Evolutionary conservation across 2,113 vertebrate genomes (phyloP).

Genomic region (Solea senegalensis): DNA sequence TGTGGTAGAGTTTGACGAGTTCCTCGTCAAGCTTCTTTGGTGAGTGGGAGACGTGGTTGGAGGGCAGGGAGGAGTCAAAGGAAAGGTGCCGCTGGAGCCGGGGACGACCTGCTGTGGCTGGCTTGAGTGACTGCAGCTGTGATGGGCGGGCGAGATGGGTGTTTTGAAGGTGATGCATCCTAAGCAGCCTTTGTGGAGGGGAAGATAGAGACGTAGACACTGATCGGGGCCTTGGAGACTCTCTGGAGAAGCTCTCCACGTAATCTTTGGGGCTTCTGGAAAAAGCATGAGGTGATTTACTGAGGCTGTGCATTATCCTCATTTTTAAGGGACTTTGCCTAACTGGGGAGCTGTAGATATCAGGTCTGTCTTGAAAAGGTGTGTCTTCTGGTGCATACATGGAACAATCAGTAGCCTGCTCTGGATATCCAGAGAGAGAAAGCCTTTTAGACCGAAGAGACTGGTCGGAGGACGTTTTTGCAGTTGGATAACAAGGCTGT

Average conservation of each 20-base stretch:
- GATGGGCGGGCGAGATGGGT: not conserved
- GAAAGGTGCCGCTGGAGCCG: constrained; percentile 35
- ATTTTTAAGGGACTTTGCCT: constrained; percentile 56
- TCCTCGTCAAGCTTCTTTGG: constrained; percentile 64
- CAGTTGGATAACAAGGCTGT: not conserved
- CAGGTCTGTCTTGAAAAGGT: not conserved
- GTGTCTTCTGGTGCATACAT: not conserved
- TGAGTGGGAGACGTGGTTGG: accelerated
- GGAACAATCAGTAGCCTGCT: not conserved
- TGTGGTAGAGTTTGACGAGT: constrained; percentile 75
- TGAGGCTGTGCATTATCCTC: not conserved
- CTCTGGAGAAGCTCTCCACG: constrained; percentile 13
- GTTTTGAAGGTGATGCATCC: constrained; percentile 12
- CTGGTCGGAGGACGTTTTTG: constrained; percentile 3
- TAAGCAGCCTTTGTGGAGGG: constrained; percentile 17
- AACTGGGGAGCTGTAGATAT: constrained; percentile 30
- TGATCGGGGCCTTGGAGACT: not conserved
- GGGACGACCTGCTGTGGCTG: not conserved
- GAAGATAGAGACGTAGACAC: not conserved
- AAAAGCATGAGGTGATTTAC: constrained; percentile 31
- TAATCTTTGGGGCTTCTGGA: constrained; percentile 25
- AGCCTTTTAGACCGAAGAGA: not conserved
- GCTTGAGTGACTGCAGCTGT: constrained; percentile 14
- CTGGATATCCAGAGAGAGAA: not conserved
- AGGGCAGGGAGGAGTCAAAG: constrained; percentile 33